Evolutionary conservation across 2,888 invertebrate species (phyloP).

Genomic region (Eurytoma adleriae): DNA sequence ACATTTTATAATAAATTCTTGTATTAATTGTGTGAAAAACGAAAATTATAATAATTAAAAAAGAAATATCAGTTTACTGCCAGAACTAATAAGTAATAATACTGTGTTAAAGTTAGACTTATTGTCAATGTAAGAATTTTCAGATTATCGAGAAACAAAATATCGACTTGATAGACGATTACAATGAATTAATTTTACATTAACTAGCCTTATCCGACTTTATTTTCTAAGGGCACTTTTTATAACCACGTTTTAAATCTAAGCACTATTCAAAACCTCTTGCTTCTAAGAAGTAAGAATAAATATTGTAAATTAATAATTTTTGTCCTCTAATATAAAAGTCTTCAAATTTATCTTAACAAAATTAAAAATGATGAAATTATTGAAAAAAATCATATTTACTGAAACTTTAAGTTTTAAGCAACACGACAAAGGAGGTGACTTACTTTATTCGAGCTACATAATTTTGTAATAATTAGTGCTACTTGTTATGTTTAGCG

Average conservation of each 20-base stretch:
- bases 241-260: constrained; percentile 23
- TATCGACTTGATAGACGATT: constrained; percentile 7
- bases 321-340: constrained; percentile 19
- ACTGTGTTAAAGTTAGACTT: too few species aligned
- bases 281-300: constrained; percentile 40
- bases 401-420: not conserved
- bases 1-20: too few species aligned
- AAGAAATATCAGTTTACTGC: too few species aligned
- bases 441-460: too few species aligned
- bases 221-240: constrained; percentile 9
- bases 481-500: too few species aligned
- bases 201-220: too few species aligned
- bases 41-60: too few species aligned
- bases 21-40: too few species aligned
- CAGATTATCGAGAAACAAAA: not conserved
- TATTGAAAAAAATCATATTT: constrained; percentile 27
- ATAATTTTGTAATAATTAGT: too few species aligned
- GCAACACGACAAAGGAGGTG: too few species aligned
- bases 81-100: too few species aligned
- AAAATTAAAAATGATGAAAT: not conserved
- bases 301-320: constrained; percentile 42
- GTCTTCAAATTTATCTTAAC: not conserved
- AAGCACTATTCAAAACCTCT: constrained; percentile 29
- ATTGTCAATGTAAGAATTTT: too few species aligned
- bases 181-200: constrained; percentile 25